Evolutionary conservation across 2,797 vertebrate genomes (phyloP).

Genomic region (Myotis findleyi): DNA sequence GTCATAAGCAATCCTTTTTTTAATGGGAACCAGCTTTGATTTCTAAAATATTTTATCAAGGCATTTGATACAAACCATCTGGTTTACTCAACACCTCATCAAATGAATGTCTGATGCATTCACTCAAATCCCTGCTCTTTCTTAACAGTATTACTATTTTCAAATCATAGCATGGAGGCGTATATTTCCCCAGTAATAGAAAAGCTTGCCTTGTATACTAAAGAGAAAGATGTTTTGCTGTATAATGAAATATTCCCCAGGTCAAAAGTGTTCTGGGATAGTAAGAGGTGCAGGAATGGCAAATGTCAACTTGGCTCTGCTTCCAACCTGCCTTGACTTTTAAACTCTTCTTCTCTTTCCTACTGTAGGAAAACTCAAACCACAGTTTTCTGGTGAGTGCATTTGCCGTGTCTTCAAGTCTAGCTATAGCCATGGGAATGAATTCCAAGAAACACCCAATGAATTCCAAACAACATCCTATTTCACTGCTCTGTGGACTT

Average conservation of each 20-base stretch:
- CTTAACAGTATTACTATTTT: background rate
- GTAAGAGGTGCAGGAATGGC: background rate
- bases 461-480: background rate
- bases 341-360: background rate
- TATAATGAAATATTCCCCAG: background rate
- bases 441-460: background rate
- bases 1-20: slow-evolving; percentile 28
- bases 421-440: background rate
- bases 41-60: slow-evolving; percentile 67
- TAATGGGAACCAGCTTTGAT: slow-evolving; percentile 49
- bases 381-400: background rate
- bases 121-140: background rate
- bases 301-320: background rate
- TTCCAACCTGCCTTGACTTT: background rate
- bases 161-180: background rate
- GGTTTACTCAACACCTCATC: slow-evolving; percentile 12
- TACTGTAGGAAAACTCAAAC: background rate
- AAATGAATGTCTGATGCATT: background rate
- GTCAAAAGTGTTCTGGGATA: background rate
- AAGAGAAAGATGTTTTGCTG: slow-evolving; percentile 1
- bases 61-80: slow-evolving; percentile 49
- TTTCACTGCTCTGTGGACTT: background rate
- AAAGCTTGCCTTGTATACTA: background rate
- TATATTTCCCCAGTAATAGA: background rate
- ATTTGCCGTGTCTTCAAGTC: background rate